Percentiles rank a stretch among this genome's conserved stretches.
These are phyloP conservation scores for Drosophila kuntzei DNA, from an alignment of 2,888 invertebrate species.

Conservation along the genomic window DNA sequence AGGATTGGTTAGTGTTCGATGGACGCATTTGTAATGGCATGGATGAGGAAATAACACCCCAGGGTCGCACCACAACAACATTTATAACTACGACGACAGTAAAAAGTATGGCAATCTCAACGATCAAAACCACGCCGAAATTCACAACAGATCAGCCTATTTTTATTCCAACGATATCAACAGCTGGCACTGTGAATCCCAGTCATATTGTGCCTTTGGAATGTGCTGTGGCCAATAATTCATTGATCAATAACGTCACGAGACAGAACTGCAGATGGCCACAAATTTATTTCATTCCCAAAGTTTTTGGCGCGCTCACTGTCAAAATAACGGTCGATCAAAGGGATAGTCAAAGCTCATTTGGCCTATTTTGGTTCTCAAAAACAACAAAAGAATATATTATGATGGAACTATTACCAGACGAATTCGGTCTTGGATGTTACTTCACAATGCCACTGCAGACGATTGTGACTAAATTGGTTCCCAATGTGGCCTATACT, in stretches of 20 bases:
- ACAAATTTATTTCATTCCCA: constrained; percentile 46
- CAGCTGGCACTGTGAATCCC: constrained; percentile 22
- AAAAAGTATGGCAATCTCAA: neutral
- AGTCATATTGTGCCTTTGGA: constrained; percentile 36
- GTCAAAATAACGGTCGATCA: constrained; percentile 53
- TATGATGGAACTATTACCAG: constrained; percentile 52
- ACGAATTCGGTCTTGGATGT: constrained; percentile 80
- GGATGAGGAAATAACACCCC: neutral
- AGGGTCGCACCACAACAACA: neutral
- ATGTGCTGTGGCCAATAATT: constrained; percentile 32
- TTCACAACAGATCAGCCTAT: constrained; percentile 9
- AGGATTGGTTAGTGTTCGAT: constrained; percentile 54
- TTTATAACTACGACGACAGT: neutral
- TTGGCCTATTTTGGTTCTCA: constrained; percentile 81
- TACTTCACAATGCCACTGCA: constrained; percentile 57
- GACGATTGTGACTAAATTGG: constrained; percentile 62
- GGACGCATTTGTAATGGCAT: constrained; percentile 35
- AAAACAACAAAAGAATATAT: constrained; percentile 68
- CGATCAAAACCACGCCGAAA: neutral
- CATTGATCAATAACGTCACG: neutral
- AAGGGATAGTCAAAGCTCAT: constrained; percentile 25
- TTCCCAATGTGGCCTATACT: constrained; percentile 76
- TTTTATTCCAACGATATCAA: constrained; percentile 17
- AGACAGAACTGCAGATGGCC: constrained; percentile 52
- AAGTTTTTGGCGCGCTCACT: constrained; percentile 13